Percentiles rank a stretch among this genome's conserved stretches.
Conservation (phyloP, 2,888 invertebrate genomes). For the Lasioglossum calceatum region DNA sequence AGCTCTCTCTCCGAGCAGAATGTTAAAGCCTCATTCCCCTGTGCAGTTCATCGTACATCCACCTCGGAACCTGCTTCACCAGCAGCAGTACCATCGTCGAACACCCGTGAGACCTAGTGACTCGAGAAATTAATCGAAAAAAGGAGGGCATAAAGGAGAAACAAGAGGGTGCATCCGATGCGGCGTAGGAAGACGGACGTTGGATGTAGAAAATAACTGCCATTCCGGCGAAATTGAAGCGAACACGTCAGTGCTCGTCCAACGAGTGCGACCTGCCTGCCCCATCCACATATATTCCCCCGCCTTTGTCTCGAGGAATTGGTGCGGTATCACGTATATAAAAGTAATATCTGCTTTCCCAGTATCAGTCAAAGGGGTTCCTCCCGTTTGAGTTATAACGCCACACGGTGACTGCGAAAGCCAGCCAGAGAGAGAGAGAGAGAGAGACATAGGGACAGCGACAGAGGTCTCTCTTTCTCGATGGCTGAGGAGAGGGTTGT, state of each 20-base stretch:
- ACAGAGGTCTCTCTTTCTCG: background rate
- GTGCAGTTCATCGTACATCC: slow-evolving; percentile 28
- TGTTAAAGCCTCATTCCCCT: background rate
- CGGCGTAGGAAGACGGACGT: background rate
- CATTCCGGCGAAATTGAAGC: slow-evolving; percentile 63
- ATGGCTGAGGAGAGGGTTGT: background rate
- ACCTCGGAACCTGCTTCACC: background rate
- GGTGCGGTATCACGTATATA: slow-evolving; percentile 70
- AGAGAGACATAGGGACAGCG: background rate
- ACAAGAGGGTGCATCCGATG: background rate
- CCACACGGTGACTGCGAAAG: slow-evolving; percentile 29
- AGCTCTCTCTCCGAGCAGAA: background rate
- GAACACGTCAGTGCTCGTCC: slow-evolving; percentile 31
- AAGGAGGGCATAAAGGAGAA: background rate
- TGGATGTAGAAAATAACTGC: slow-evolving; percentile 60
- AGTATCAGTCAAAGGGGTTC: slow-evolving; percentile 70
- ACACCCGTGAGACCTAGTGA: slow-evolving; percentile 30
- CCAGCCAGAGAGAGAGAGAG: background rate
- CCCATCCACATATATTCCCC: slow-evolving; percentile 46
- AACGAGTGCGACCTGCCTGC: slow-evolving; percentile 33
- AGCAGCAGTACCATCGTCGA: slow-evolving; percentile 15
- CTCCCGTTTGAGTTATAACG: slow-evolving; percentile 72
- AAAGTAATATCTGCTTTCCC: slow-evolving; percentile 72
- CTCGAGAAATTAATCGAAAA: slow-evolving; percentile 49
- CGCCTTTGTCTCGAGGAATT: slow-evolving; percentile 69